Evolutionary conservation across 2,113 vertebrate species (phyloP), one percentile per base, ranked within the genome.

Genomic region (Thryonomys swinderianus): DNA sequence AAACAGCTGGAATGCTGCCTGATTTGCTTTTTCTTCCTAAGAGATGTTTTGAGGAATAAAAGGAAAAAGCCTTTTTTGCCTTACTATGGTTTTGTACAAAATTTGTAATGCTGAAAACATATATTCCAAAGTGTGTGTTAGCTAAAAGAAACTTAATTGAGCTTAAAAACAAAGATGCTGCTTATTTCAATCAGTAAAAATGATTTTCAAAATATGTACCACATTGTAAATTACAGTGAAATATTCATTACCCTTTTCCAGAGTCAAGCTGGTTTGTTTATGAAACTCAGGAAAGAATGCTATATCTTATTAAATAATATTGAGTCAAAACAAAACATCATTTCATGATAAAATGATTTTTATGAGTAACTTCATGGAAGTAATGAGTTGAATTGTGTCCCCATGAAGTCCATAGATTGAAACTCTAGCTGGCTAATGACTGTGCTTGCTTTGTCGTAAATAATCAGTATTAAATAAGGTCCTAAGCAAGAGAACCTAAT

Each of bases 1-100:
- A 93, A 96, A 92, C 84, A 97, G 71, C 87, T 95, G 71, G 23
- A 30, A 34, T 95, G 6, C 57, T 90, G 73, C 88, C 51, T 82
- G 42, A 62, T 13, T 92, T 92, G 5, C 42, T 62, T 86, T 90
- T 96, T 94, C 83, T 55, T 79, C 69, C 61, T 83, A 57, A 66
- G 42, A 76, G 32, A 84, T 74, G 37, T 80, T 95, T 95, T 89
- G 74, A 93, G 48, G 6, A 79, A 85, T 86, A 79, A 82, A 85
- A 13, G 1, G 4, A 42, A 61, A 93, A 93, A 81, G 5, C 11
- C 1, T 80, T 87, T 69, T 69, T 14, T 17, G 40, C 45, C 12
- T 78, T 94, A 20, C 27, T 95, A 7, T 64, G 32, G 3, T 3
- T 76, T 66, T 48, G 11, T 11, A 17, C 69, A 87, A 27, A 5